Percentiles rank a stretch among this genome's conserved stretches.
Conservation (phyloP, 2,113 vertebrate genomes). For the Xiphophorus hellerii region DNA sequence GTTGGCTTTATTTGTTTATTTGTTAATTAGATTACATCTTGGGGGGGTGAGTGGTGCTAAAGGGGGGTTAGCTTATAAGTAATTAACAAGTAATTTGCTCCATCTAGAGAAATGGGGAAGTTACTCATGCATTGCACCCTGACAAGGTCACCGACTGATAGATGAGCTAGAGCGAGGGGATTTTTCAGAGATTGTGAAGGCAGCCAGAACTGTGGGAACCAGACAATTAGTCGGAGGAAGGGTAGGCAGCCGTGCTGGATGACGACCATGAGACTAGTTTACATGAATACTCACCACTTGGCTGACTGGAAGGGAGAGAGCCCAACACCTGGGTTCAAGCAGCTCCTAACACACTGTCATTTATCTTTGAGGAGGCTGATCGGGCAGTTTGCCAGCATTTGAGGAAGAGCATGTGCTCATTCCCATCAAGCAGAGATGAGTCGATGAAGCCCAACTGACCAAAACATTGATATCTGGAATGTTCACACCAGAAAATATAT, state of each 20-base stretch:
- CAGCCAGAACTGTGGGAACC: slow-evolving; percentile 78
- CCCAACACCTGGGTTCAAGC: slow-evolving; percentile 65
- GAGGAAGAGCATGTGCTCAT: slow-evolving; percentile 42
- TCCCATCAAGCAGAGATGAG: slow-evolving; percentile 26
- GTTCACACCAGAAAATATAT: neutral
- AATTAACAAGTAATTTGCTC: slow-evolving; percentile 73
- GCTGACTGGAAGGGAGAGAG: slow-evolving; percentile 61
- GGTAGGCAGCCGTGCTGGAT: slow-evolving; percentile 72
- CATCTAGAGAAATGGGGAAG: slow-evolving; percentile 63
- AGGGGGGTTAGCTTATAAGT: slow-evolving; percentile 58
- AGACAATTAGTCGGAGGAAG: slow-evolving; percentile 70
- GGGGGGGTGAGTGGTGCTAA: neutral
- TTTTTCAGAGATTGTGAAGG: slow-evolving; percentile 70
- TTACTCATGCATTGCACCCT: slow-evolving; percentile 69
- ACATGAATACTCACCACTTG: slow-evolving; percentile 70
- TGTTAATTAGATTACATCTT: slow-evolving; percentile 32
- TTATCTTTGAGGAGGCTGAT: slow-evolving; percentile 68
- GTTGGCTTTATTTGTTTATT: slow-evolving; percentile 52
- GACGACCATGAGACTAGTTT: slow-evolving; percentile 68
- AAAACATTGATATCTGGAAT: neutral
- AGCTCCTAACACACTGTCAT: slow-evolving; percentile 61
- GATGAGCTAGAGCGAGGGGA: slow-evolving; percentile 74
- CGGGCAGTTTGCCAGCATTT: slow-evolving; percentile 58
- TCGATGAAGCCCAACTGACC: slow-evolving; percentile 21
- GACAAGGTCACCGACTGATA: slow-evolving; percentile 80